Evolutionary conservation across 2,113 vertebrate species (phyloP).

Genomic region (Aythya baeri): DNA sequence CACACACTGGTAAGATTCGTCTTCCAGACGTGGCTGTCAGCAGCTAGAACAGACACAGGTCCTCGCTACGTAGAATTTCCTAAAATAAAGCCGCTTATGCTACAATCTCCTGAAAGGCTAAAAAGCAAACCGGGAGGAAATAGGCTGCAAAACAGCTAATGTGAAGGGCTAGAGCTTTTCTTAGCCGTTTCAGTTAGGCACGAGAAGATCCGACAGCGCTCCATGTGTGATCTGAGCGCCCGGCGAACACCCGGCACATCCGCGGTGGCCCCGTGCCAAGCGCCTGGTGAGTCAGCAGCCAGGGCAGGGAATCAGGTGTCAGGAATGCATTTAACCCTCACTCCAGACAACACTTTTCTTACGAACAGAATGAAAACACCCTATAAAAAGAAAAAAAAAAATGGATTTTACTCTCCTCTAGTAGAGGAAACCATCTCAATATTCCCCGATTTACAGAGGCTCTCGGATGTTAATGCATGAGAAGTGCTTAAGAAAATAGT

Average conservation of each 20-base stretch:
- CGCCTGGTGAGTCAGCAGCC: slow-evolving; percentile 62
- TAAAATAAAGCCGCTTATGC: background rate
- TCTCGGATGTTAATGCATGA: background rate
- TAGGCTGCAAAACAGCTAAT: background rate
- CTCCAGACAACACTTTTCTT: slow-evolving; percentile 3
- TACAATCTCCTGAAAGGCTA: background rate
- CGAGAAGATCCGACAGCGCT: slow-evolving; percentile 9
- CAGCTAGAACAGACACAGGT: background rate
- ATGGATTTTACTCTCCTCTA: background rate
- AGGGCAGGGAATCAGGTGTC: slow-evolving; percentile 34
- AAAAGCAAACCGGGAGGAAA: background rate
- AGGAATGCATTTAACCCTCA: slow-evolving; percentile 50
- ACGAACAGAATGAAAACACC: background rate
- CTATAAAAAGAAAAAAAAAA: background rate
- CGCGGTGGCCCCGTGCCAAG: slow-evolving; percentile 31
- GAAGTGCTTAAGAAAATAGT: background rate
- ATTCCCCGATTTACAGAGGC: background rate
- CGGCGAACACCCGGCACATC: slow-evolving; percentile 27
- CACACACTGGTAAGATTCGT: background rate
- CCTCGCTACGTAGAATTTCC: background rate
- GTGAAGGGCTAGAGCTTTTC: slow-evolving; percentile 16
- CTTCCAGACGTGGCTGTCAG: background rate
- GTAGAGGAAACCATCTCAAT: background rate
- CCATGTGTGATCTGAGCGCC: background rate
- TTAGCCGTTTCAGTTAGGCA: background rate